Evolutionary conservation across 1,140 invertebrate species (phyloP).

Genomic region (Thrips palmi): DNA sequence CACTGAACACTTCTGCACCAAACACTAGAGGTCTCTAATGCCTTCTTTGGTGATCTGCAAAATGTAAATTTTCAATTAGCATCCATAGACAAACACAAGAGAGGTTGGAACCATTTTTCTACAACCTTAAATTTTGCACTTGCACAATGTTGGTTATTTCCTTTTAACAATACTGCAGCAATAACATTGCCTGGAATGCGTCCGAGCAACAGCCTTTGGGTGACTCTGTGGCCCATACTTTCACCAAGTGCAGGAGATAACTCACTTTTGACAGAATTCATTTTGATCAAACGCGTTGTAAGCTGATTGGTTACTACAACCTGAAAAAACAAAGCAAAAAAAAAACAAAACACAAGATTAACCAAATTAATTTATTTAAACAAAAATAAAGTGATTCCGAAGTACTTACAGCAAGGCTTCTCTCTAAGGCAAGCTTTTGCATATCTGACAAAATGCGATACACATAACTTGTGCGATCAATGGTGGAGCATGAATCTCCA

Average conservation of each 20-base stretch:
- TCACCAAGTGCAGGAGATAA: slow-evolving; percentile 15
- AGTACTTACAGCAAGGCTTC: slow-evolving; percentile 16
- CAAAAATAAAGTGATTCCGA: no score
- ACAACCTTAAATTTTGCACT: no score
- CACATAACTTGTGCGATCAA: slow-evolving; percentile 13
- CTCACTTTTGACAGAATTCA: slow-evolving; percentile 8
- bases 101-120: no score
- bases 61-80: no score
- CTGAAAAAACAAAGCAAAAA: slow-evolving; percentile 10
- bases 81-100: no score
- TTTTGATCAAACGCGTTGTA: slow-evolving; percentile 13
- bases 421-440: slow-evolving; percentile 10
- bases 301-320: slow-evolving; percentile 15
- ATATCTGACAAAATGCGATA: slow-evolving; percentile 12
- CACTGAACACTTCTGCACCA: no score
- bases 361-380: background rate
- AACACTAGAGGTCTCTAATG: no score
- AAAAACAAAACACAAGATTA: slow-evolving; percentile 2
- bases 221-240: slow-evolving; percentile 14
- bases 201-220: slow-evolving; percentile 14
- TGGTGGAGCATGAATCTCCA: slow-evolving; percentile 13
- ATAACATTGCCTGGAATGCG: no score
- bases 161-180: no score
- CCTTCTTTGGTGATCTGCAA: no score
- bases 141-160: no score